Percentiles rank a stretch among this genome's conserved stretches.
phyloP scores from a whole-genome alignment of 2,797 vertebrate species.

The Odontamblyopus rebecca region DNA sequence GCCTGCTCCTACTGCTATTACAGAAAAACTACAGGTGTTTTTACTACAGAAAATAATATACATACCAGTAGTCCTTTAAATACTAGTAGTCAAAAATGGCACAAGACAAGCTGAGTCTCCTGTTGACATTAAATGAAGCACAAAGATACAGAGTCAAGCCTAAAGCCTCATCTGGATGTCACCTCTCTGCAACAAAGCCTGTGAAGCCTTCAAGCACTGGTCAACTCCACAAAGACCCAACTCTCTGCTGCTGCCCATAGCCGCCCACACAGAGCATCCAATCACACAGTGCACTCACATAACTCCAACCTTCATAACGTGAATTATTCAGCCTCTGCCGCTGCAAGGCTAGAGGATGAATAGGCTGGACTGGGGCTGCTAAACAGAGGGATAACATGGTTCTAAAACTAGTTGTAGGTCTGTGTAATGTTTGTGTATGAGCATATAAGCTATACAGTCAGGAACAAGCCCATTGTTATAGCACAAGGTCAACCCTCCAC shows the following conservation, averaged over 20 bases:
- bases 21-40: background rate
- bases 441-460: slow-evolving; percentile 11
- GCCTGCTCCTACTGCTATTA: background rate
- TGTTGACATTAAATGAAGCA: slow-evolving; percentile 16
- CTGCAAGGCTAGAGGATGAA: slow-evolving; percentile 40
- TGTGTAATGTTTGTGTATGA: slow-evolving; percentile 14
- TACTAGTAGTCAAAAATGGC: too few relatives aligned
- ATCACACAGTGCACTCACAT: slow-evolving; percentile 41
- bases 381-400: slow-evolving; percentile 47
- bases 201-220: slow-evolving; percentile 62
- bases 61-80: too few relatives aligned
- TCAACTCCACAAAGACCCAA: slow-evolving; percentile 65
- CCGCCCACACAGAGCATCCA: slow-evolving; percentile 34
- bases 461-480: slow-evolving; percentile 50
- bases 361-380: slow-evolving; percentile 40
- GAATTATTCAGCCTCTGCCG: slow-evolving; percentile 74
- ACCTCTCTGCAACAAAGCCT: slow-evolving; percentile 62
- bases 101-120: background rate
- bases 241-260: slow-evolving; percentile 27
- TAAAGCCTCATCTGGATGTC: slow-evolving; percentile 64
- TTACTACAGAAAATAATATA: background rate
- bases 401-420: slow-evolving; percentile 12
- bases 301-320: slow-evolving; percentile 54
- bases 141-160: slow-evolving; percentile 28
- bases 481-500: slow-evolving; percentile 47